Percentiles rank a stretch among this genome's conserved stretches.
Evolutionary conservation across 2,797 vertebrate species (phyloP).

Genomic region (Lateolabrax maculatus): DNA sequence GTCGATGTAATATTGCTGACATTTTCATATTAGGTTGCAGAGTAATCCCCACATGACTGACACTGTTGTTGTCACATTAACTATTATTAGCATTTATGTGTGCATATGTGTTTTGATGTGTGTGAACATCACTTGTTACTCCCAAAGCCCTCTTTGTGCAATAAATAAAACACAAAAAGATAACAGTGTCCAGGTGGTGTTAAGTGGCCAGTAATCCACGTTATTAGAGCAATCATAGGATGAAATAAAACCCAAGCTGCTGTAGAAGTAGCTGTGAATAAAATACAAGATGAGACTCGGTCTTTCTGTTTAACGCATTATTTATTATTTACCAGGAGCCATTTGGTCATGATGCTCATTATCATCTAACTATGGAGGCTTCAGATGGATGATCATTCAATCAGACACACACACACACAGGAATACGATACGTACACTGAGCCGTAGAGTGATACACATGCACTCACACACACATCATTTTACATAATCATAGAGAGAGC

Average conservation of each 20-base stretch:
- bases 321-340: slow-evolving; percentile 56
- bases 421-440: neutral
- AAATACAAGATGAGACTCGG: neutral
- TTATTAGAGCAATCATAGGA: slow-evolving; percentile 44
- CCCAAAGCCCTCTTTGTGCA: neutral
- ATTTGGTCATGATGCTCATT: slow-evolving; percentile 13
- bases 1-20: neutral
- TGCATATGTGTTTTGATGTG: slow-evolving; percentile 2
- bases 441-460: neutral
- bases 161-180: neutral
- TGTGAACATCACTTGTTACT: slow-evolving; percentile 8
- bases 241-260: slow-evolving; percentile 49
- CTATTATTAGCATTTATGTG: neutral
- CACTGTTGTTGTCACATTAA: neutral
- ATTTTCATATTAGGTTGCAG: neutral
- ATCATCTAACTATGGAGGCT: slow-evolving; percentile 9
- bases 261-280: slow-evolving; percentile 45
- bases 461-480: slow-evolving; percentile 31
- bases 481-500: slow-evolving; percentile 42
- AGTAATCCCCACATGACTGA: neutral
- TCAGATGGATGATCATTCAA: slow-evolving; percentile 22
- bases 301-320: slow-evolving; percentile 42
- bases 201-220: slow-evolving; percentile 51
- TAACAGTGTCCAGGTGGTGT: slow-evolving; percentile 22
- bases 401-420: neutral